Base-by-base conservation (phyloP, 2,113 vertebrate species). In the Otolemur garnettii region DNA sequence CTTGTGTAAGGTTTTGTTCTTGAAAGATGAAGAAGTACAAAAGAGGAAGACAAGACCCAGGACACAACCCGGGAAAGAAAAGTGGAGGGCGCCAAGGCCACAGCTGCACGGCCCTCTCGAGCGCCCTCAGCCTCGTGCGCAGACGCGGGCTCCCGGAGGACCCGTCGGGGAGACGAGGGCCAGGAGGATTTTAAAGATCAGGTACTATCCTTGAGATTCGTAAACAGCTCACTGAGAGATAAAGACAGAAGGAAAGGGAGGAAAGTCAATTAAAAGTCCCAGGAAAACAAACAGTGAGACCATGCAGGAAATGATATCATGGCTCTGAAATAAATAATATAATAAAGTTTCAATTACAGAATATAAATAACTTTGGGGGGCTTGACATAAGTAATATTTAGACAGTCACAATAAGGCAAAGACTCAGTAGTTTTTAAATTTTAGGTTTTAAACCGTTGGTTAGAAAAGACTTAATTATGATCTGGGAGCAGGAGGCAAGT, bases 21-120 rank as follows among this genome's bases (percentile, higher is more conserved):
- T 50, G 12, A 55, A 15, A 82, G 24, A 83, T 50, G 28, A 85
- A 72, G 18, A 33, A 9, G 21, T 35, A 53, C 7, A 24, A 12
- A 17, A 59, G 19, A 79, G 14, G 33, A 14, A 79, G 79, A 22
- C 4, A 30, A 53, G 5, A 28, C 11, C 17, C 9, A 1, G 8
- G 22, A 19, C 11, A 13, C 18, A 21, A 26, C 53, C 35, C 19
- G 15, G 24, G 35, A 64, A 62, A 50, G 24, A 55, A 42, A 50
- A 4, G 7, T 1, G 1, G 35, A n/a, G 9, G 7, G 3, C 4
- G 12, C 7, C 13, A 1, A 7, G 50, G 3, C 30, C 14, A 24
- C 28, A 22, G 22, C 45, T 0, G 12, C 18, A 45, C 9, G 3
- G n/a, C 22, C 33, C 4, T 0, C 42, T 33, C 17, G 14, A 12